Evolutionary conservation across 2,888 invertebrate species (phyloP).

Genomic region (Lasioglossum oenotherae): DNA sequence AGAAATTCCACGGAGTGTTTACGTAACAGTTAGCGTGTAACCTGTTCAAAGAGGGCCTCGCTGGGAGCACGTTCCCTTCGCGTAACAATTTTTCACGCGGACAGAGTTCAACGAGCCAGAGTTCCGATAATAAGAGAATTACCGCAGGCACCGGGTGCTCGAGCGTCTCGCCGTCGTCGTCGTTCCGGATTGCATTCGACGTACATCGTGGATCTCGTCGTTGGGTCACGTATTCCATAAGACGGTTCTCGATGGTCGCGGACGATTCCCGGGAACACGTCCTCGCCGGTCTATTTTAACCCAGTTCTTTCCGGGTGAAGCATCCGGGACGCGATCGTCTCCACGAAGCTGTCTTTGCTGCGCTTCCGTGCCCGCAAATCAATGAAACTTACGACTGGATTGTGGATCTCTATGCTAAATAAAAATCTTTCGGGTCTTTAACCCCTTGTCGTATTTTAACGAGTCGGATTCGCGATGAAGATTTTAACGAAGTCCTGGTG

Average conservation of each 20-base stretch:
- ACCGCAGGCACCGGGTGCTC: constrained; percentile 19
- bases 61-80: constrained; percentile 2
- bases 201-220: constrained; percentile 5
- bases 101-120: constrained; percentile 10
- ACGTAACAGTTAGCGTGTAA: constrained; percentile 8
- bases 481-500: too few species aligned
- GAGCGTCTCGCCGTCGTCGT: not conserved
- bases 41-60: not conserved
- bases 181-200: constrained; percentile 23
- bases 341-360: not conserved
- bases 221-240: constrained; percentile 34
- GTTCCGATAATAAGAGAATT: constrained; percentile 39
- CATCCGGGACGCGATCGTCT: not conserved
- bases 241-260: not conserved
- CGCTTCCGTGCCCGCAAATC: not conserved
- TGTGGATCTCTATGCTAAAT: too few species aligned
- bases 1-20: not conserved
- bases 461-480: too few species aligned
- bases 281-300: constrained; percentile 28
- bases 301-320: constrained; percentile 14
- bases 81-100: constrained; percentile 31
- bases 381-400: not conserved
- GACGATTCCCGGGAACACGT: constrained; percentile 13
- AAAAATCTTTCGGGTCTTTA: not conserved
- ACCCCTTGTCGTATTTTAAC: too few species aligned